A percentile compares a stretch with the other conserved stretches of the same genome.
Conservation (phyloP, 2,797 vertebrate species). For the Anas flavirostris region DNA sequence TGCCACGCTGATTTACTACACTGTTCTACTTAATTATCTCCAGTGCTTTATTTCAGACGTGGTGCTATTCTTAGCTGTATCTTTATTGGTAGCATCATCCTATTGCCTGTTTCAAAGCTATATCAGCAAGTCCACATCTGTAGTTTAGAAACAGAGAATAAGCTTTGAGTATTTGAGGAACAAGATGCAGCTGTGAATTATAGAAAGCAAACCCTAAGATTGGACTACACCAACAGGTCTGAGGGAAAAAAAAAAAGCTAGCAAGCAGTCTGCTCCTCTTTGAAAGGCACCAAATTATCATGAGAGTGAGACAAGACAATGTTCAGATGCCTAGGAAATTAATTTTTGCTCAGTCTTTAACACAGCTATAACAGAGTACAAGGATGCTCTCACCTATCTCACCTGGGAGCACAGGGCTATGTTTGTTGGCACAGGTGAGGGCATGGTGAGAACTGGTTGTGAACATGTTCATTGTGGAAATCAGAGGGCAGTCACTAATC, state of each 20-base stretch:
- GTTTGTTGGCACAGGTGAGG: neutral
- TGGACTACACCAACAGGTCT: neutral
- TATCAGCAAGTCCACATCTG: neutral
- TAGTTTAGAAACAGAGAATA: neutral
- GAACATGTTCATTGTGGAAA: neutral
- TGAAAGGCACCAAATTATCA: neutral
- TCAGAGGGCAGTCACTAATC: neutral
- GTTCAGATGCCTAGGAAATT: neutral
- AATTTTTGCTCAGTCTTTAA: neutral
- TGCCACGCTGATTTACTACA: slow-evolving; percentile 45
- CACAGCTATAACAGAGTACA: neutral
- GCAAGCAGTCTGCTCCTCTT: neutral
- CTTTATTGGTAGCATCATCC: neutral
- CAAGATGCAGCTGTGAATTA: neutral
- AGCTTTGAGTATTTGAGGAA: neutral
- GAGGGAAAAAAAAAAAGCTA: neutral
- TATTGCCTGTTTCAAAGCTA: neutral
- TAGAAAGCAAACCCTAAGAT: neutral
- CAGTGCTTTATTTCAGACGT: neutral
- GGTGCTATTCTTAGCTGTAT: neutral
- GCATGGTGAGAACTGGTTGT: neutral
- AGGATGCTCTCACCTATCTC: neutral
- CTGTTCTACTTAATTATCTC: slow-evolving; percentile 20
- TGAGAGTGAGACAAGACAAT: neutral
- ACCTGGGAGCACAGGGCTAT: fast-evolving